Conservation (phyloP, 2,113 vertebrate species). For the Taurulus bubalis region DNA sequence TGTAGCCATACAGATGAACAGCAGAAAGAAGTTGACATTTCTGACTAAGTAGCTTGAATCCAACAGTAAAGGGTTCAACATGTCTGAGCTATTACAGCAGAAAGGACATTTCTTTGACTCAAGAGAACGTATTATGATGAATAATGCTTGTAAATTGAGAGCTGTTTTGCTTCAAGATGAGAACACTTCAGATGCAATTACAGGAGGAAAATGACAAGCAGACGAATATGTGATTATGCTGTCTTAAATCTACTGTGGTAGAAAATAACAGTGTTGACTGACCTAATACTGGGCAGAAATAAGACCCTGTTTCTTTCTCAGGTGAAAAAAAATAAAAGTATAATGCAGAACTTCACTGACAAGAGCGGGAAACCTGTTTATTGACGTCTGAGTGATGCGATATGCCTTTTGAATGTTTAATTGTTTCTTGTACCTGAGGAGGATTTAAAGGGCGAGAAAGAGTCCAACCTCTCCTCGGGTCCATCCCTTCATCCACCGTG, state of each 20-base stretch:
- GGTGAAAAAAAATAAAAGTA: conserved; percentile 9
- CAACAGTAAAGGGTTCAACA: not conserved
- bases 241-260: not conserved
- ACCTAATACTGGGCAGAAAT: not conserved
- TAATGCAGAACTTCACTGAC: not conserved
- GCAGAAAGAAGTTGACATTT: not conserved
- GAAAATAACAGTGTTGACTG: not conserved
- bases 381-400: conserved; percentile 38
- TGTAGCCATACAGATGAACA: not conserved
- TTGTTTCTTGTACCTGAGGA: conserved; percentile 23
- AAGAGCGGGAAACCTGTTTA: not conserved
- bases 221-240: not conserved
- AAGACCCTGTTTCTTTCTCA: not conserved
- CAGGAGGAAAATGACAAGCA: conserved; percentile 1
- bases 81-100: not conserved
- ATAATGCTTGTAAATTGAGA: not conserved
- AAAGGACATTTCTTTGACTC: conserved; percentile 3
- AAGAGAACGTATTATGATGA: not conserved
- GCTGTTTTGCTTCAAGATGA: not conserved
- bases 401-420: conserved; percentile 38
- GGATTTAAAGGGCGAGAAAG: conserved; percentile 23
- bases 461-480: not conserved
- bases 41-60: not conserved
- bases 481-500: conserved; percentile 28
- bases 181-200: not conserved